phyloP scores from a whole-genome alignment of 2,888 invertebrate genomes.

The Vesta saturnalis region DNA sequence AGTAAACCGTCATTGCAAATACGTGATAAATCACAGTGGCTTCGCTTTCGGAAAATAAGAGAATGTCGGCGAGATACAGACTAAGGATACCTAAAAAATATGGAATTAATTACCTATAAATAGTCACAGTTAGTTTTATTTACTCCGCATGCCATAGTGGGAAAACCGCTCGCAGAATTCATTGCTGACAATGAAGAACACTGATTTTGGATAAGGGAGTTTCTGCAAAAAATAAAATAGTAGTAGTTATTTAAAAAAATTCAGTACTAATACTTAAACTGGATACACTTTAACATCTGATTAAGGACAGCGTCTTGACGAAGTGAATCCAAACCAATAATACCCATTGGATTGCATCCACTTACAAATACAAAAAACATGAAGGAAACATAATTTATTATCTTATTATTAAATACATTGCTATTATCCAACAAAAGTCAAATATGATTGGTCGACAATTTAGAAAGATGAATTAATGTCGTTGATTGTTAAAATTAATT shows the following conservation, averaged over 20 bases:
- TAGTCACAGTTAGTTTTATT: slow-evolving; percentile 58
- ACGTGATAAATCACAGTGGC: slow-evolving; percentile 90
- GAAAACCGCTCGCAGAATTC: slow-evolving; percentile 98
- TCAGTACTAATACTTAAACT: too few species aligned
- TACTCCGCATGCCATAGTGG: slow-evolving; percentile 97
- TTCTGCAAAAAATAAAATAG: slow-evolving; percentile 66
- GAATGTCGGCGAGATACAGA: slow-evolving; percentile 83
- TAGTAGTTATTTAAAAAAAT: not conserved
- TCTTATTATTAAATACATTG: too few species aligned
- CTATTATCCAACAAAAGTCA: too few species aligned
- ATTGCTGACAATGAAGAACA: slow-evolving; percentile 94
- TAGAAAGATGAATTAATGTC: too few species aligned
- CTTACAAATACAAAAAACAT: too few species aligned
- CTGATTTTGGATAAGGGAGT: slow-evolving; percentile 83
- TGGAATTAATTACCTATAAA: not conserved
- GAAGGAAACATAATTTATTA: too few species aligned
- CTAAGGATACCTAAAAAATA: slow-evolving; percentile 82
- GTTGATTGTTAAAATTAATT: too few species aligned
- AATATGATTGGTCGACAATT: too few species aligned
- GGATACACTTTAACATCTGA: not conserved
- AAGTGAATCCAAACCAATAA: too few species aligned
- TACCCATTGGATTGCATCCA: too few species aligned
- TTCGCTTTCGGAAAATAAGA: slow-evolving; percentile 76
- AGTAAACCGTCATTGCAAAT: slow-evolving; percentile 90
- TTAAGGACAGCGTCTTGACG: too few species aligned